Percentiles rank a stretch among this genome's conserved stretches.
phyloP scores from a whole-genome alignment of 2,888 invertebrate genomes.

The Andrena flavipes region DNA sequence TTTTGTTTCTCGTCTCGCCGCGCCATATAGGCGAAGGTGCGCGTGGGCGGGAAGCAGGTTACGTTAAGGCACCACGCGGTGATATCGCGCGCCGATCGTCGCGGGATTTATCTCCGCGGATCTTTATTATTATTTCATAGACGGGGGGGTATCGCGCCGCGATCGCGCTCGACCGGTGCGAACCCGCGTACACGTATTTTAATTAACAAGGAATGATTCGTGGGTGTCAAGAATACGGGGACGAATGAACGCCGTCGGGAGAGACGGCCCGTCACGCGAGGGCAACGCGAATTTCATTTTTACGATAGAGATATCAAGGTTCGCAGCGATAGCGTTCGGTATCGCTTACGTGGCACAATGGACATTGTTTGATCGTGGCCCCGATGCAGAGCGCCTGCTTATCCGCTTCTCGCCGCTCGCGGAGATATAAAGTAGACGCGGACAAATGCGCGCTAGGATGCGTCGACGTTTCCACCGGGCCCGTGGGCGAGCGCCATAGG shows the following conservation, averaged over 20 bases:
- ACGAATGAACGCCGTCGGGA: slow-evolving; percentile 18
- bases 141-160: background rate
- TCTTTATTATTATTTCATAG: slow-evolving; percentile 33
- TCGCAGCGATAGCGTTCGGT: slow-evolving; percentile 43
- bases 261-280: slow-evolving; percentile 18
- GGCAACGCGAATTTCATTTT: slow-evolving; percentile 42
- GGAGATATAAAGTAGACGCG: slow-evolving; percentile 48
- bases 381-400: slow-evolving; percentile 52
- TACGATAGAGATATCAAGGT: slow-evolving; percentile 47
- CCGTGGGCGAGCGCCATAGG: slow-evolving; percentile 68
- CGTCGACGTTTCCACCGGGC: slow-evolving; percentile 40
- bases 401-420: slow-evolving; percentile 44
- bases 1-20: slow-evolving; percentile 1
- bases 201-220: slow-evolving; percentile 21
- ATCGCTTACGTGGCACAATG: slow-evolving; percentile 60
- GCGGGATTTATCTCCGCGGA: slow-evolving; percentile 21
- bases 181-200: slow-evolving; percentile 4
- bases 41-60: slow-evolving; percentile 52
- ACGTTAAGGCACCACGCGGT: slow-evolving; percentile 1
- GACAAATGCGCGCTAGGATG: slow-evolving; percentile 56
- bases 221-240: slow-evolving; percentile 37
- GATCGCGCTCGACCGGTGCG: slow-evolving; percentile 11
- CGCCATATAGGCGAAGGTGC: background rate
- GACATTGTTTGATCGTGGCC: slow-evolving; percentile 64
- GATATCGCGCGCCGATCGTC: slow-evolving; percentile 23